Percentiles rank a stretch among this genome's conserved stretches.
These are phyloP conservation scores for Periophthalmus magnuspinnatus DNA, from an alignment of 2,797 vertebrate species.

Conservation along the genomic window DNA sequence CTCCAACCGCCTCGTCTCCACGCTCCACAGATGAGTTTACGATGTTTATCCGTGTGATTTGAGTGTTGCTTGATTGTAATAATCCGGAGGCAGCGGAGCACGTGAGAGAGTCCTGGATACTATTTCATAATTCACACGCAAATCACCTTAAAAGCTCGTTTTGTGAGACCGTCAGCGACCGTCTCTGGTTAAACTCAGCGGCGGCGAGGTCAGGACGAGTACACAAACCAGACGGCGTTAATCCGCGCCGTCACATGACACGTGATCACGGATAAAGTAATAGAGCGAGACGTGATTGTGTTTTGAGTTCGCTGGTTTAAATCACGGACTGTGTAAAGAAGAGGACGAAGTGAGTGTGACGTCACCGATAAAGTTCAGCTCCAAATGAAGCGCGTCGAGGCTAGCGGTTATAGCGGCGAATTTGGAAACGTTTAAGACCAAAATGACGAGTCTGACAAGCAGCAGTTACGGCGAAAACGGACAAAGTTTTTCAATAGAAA, in stretches of 20 bases:
- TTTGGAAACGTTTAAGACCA: too few relatives aligned
- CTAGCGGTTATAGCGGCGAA: too few relatives aligned
- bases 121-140: constrained; percentile 4
- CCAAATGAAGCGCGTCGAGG: too few relatives aligned
- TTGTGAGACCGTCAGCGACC: constrained; percentile 6
- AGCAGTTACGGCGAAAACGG: too few relatives aligned
- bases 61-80: constrained; percentile 16
- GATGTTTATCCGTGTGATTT: neutral
- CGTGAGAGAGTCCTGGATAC: neutral
- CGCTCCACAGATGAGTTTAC: neutral
- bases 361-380: too few relatives aligned
- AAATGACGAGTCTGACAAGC: too few relatives aligned
- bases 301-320: neutral
- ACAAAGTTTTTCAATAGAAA: too few relatives aligned
- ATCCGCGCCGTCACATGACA: neutral
- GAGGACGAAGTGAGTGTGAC: too few relatives aligned
- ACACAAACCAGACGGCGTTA: constrained; percentile 11
- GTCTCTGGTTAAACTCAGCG: constrained; percentile 11
- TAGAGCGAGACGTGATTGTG: neutral
- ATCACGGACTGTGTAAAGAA: neutral
- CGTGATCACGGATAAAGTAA: constrained; percentile 2
- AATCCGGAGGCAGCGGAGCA: neutral
- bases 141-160: constrained; percentile 13
- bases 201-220: constrained; percentile 11
- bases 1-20: neutral